These are phyloP conservation scores for Rapana venosa DNA, from an alignment of 2,888 invertebrate species.

Conservation along the genomic window DNA sequence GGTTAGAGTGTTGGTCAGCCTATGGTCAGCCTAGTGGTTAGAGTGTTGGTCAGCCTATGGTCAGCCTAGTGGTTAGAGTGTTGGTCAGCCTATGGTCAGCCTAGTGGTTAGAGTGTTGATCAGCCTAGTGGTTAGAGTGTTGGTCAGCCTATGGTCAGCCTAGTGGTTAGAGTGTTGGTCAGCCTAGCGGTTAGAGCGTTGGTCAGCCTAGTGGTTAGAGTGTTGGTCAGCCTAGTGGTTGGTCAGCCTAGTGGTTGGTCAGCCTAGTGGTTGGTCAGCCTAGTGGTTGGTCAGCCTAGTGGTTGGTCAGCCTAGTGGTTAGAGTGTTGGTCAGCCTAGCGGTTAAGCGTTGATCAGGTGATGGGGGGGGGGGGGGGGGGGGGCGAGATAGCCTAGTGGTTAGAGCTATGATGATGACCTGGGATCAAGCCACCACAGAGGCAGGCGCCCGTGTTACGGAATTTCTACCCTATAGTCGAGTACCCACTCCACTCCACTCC, in stretches of 20 bases:
- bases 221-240: too few relatives aligned
- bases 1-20: background rate
- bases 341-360: conserved; percentile 83
- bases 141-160: background rate
- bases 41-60: background rate
- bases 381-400: background rate
- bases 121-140: background rate
- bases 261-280: background rate
- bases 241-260: background rate
- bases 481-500: too few relatives aligned
- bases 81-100: background rate
- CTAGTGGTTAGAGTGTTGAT: background rate
- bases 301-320: background rate
- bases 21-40: background rate
- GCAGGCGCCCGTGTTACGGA: too few relatives aligned
- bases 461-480: too few relatives aligned
- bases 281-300: background rate
- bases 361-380: too few relatives aligned
- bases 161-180: background rate
- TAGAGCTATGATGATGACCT: background rate
- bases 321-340: background rate
- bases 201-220: background rate
- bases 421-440: too few relatives aligned
- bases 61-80: background rate
- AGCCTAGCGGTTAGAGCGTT: too few relatives aligned